These are phyloP conservation scores for Anoplius nigerrimus DNA, from an alignment of 2,888 invertebrate genomes.

Conservation along the genomic window DNA sequence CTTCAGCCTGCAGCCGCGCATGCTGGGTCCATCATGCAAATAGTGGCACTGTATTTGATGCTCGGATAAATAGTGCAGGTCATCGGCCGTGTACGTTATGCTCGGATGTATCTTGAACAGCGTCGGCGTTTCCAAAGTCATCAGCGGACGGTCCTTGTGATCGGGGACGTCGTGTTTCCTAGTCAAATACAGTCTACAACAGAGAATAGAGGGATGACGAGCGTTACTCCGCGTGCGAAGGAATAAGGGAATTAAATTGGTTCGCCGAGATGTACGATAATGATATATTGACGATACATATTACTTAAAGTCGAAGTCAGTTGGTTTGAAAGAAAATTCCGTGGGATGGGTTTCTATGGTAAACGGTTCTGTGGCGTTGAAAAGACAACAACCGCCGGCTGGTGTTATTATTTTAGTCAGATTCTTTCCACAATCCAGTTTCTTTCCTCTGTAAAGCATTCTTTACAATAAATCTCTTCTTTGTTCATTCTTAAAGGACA, in stretches of 20 bases:
- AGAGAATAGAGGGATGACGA: too few species aligned
- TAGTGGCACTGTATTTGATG: conserved; percentile 85
- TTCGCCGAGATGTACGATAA: too few species aligned
- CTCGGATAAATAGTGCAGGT: conserved; percentile 69
- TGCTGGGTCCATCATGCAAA: conserved; percentile 77
- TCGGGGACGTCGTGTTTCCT: conserved; percentile 9
- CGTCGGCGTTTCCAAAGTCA: conserved; percentile 20
- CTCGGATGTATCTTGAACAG: conserved; percentile 21
- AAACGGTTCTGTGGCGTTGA: conserved; percentile 18
- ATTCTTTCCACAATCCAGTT: conserved; percentile 19
- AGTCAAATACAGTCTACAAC: conserved; percentile 35
- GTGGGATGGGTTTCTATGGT: conserved; percentile 13
- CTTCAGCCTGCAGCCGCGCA: conserved; percentile 43
- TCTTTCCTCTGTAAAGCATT: conserved; percentile 16
- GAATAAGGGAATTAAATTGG: too few species aligned
- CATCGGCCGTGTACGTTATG: conserved; percentile 39
- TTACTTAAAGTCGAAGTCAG: conserved; percentile 44
- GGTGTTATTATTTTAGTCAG: conserved; percentile 35
- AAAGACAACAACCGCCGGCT: conserved; percentile 49
- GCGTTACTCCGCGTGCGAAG: too few species aligned
- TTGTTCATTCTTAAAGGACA: neutral
- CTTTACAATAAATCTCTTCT: neutral
- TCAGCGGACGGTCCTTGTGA: conserved; percentile 17
- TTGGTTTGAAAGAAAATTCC: conserved; percentile 33
- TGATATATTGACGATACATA: too few species aligned